Conservation (phyloP, 2,888 invertebrate genomes). For the Microdon myrmicae region DNA sequence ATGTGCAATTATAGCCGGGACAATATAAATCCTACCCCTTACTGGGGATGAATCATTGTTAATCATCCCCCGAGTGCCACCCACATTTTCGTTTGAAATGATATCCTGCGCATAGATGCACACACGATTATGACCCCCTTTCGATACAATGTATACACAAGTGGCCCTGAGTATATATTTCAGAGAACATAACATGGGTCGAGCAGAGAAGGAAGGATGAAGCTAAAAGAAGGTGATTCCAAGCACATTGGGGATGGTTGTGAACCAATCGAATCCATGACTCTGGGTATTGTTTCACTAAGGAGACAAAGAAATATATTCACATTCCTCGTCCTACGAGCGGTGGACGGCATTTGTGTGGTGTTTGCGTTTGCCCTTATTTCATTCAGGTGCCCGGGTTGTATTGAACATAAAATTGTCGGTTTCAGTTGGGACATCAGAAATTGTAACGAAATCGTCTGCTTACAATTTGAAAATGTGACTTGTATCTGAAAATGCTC, state of each 20-base stretch:
- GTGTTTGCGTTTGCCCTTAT: no score
- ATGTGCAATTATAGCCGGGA: neutral
- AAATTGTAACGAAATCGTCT: no score
- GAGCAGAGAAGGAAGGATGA: no score
- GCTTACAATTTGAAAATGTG: no score
- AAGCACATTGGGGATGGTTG: slow-evolving; percentile 18
- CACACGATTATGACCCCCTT: slow-evolving; percentile 48
- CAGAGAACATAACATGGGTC: slow-evolving; percentile 9
- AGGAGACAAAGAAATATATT: slow-evolving; percentile 4
- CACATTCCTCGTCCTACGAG: slow-evolving; percentile 44
- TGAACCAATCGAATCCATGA: slow-evolving; percentile 47
- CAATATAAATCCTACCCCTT: no score
- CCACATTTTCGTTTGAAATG: slow-evolving; percentile 29
- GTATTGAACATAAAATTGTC: no score
- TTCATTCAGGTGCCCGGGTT: no score
- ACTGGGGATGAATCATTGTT: slow-evolving; percentile 28
- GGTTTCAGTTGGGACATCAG: no score
- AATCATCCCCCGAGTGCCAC: slow-evolving; percentile 18
- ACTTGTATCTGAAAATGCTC: no score
- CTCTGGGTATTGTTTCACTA: slow-evolving; percentile 33
- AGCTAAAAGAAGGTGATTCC: slow-evolving; percentile 1
- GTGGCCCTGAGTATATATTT: slow-evolving; percentile 3
- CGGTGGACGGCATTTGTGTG: no score
- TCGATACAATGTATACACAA: slow-evolving; percentile 39
- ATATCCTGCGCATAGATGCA: slow-evolving; percentile 49